Evolutionary conservation across 2,113 vertebrate genomes (phyloP), one percentile per base, ranked within the genome.

Genomic region (mouse (Mus musculus)): DNA sequence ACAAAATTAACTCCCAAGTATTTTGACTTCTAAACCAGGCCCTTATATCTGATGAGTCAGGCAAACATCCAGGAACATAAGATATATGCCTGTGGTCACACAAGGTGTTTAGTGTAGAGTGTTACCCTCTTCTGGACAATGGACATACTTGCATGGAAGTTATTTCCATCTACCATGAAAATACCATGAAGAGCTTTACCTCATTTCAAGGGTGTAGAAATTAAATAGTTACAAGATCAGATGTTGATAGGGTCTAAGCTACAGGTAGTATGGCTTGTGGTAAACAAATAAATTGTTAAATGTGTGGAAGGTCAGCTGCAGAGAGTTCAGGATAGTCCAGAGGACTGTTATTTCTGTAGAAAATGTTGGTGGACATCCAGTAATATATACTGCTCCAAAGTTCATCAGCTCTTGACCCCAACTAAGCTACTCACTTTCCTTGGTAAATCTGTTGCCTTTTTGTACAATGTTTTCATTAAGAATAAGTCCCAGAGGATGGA

Each of bases 81-180:
- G 9, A 24, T 42, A 13, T 2, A 26, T 11, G 6, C 42, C 67
- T 3, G 4, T 26, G 13, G 2, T 72, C 80, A 85, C 59, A 61
- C 4, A 36, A 2, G 7, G 28, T 28, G 1, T 8, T 14, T 12
- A 75, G 0, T 39, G 19, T 52, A 10, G 0, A 33, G 7, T 3
- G 7, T 42, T 26, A n/a, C 16, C 69, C 33, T 76, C 71, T 69
- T 17, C n/a, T 69, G 69, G 59, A 26, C 1, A 7, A 52, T 26
- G 28, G 14, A 36, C 2, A 1, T 80, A 8, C 8, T 88, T 24
- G 67, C 1, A 0, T 1, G 46, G 7, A 28, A 5, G 28, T 4
- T 26, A 54, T 13, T 54, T 10, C 28, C 17, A 10, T 24, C 33
- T 52, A 12, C 5, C 19, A 24, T 49, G 42, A 42, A 42, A 42